Conservation (phyloP, 2,113 vertebrate species). For the Grammomys surdaster region DNA sequence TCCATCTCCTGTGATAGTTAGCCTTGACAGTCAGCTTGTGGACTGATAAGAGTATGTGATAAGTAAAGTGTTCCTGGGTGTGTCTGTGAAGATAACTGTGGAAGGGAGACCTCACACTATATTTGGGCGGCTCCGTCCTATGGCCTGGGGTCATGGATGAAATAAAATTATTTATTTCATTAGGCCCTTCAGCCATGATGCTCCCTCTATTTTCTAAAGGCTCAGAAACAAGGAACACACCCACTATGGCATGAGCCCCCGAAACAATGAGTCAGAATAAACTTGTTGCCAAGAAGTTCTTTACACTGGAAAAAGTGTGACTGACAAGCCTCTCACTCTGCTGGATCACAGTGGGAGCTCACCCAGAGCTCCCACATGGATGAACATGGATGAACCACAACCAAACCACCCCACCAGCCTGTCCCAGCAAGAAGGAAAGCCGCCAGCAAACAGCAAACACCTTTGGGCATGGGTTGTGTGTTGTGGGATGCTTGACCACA, state of each 20-base stretch:
- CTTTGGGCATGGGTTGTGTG: background rate
- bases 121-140: background rate
- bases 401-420: background rate
- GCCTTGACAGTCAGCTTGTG: background rate
- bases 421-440: background rate
- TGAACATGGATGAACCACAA: background rate
- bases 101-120: background rate
- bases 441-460: background rate
- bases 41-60: background rate
- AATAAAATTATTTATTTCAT: background rate
- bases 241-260: background rate
- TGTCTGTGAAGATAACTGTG: background rate
- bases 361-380: background rate
- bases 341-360: background rate
- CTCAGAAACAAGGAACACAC: background rate
- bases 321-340: background rate
- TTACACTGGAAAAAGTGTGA: background rate
- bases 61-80: background rate
- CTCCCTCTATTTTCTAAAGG: background rate
- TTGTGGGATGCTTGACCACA: no score
- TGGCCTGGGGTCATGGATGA: background rate
- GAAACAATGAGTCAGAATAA: background rate
- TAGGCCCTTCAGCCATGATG: background rate
- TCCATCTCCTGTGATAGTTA: background rate
- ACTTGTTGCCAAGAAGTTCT: background rate